Conservation (phyloP, 2,113 vertebrate genomes). For the Nanorana parkeri region DNA sequence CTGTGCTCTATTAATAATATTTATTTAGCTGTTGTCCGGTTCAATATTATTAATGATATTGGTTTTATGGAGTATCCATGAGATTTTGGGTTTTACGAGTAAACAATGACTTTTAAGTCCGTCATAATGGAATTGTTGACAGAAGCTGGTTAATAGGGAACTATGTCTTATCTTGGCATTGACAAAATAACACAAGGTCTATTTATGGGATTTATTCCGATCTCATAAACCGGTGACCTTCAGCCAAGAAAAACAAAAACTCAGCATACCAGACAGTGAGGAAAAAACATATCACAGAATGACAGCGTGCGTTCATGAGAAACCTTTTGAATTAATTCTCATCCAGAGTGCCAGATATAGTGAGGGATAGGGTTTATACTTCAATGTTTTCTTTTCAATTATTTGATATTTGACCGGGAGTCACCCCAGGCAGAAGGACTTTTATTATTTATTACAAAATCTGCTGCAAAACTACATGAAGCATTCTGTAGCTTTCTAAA, state of each 20-base stretch:
- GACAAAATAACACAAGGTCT: conserved; percentile 1
- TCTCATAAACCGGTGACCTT: conserved; percentile 14
- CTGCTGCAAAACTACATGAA: too few relatives aligned
- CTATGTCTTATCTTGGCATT: conserved; percentile 26
- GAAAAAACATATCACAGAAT: neutral
- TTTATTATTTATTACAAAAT: too few relatives aligned
- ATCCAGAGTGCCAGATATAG: neutral
- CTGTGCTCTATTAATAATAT: neutral
- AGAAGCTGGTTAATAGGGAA: neutral
- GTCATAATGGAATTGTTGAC: conserved; percentile 12
- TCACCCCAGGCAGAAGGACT: too few relatives aligned
- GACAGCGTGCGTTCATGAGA: conserved; percentile 3
- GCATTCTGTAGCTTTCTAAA: too few relatives aligned
- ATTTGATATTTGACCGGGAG: too few relatives aligned
- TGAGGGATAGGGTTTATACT: too few relatives aligned
- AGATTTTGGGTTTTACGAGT: conserved; percentile 6
- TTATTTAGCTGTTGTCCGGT: conserved; percentile 26
- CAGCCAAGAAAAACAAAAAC: conserved; percentile 17
- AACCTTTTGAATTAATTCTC: neutral
- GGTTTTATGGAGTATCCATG: conserved; percentile 8
- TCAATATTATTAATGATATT: conserved; percentile 32
- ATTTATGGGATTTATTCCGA: conserved; percentile 24
- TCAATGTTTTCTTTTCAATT: too few relatives aligned
- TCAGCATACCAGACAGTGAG: neutral
- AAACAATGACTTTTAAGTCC: conserved; percentile 9